Conservation (phyloP, 2,113 vertebrate genomes). For the Panurus biarmicus region DNA sequence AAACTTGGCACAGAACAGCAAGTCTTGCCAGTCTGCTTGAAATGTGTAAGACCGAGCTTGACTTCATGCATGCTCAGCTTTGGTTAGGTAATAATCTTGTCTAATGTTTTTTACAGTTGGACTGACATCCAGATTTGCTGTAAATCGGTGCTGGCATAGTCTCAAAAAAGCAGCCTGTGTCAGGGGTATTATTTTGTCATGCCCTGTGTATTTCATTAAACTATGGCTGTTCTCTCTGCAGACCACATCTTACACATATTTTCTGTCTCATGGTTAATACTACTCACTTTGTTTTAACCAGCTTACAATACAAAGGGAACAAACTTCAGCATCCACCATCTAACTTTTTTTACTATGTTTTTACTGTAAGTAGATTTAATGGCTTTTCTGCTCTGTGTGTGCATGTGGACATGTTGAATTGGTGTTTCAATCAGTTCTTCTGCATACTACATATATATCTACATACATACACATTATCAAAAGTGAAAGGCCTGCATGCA, state of each 20-base stretch:
- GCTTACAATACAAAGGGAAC: constrained; percentile 22
- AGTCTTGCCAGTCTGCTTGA: background rate
- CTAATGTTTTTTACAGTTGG: background rate
- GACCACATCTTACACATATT: background rate
- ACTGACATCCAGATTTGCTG: background rate
- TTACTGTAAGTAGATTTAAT: constrained; percentile 25
- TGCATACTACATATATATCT: background rate
- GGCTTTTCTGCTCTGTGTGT: background rate
- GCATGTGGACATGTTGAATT: background rate
- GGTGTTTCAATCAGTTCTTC: background rate
- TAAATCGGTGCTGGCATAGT: background rate
- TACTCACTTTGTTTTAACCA: constrained; percentile 40
- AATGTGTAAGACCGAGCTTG: background rate
- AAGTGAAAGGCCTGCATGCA: background rate
- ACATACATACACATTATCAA: background rate
- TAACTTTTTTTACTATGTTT: constrained; percentile 28
- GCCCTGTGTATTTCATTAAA: background rate
- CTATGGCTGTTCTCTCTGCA: background rate
- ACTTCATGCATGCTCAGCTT: background rate
- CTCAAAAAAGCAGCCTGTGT: background rate
- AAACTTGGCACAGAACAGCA: background rate
- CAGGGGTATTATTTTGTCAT: background rate
- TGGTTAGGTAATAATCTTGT: background rate
- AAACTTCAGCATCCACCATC: constrained; percentile 8
- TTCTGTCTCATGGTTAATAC: background rate